Evolutionary conservation across 1,140 invertebrate genomes (phyloP).

Genomic region (Bombus huntii): DNA sequence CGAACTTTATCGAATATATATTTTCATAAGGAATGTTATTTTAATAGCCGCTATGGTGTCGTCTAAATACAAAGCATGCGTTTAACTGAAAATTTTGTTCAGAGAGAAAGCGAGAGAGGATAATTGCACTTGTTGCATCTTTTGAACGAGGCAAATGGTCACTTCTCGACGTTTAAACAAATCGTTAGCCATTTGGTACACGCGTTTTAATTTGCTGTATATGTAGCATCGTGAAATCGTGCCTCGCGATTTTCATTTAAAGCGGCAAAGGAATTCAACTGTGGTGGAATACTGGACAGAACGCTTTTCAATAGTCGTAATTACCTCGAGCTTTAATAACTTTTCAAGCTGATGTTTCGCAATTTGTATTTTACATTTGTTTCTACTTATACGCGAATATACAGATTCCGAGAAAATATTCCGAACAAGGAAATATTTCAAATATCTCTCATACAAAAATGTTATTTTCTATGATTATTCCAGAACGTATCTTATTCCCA

Average conservation of each 20-base stretch:
- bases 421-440: no score
- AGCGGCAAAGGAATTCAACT: neutral
- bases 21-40: neutral
- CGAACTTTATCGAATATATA: no score
- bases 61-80: neutral
- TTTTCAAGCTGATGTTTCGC: neutral
- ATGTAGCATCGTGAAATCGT: neutral
- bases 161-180: neutral
- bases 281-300: no score
- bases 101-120: neutral
- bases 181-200: neutral
- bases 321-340: neutral
- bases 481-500: neutral
- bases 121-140: constrained; percentile 35
- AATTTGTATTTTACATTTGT: no score
- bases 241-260: neutral
- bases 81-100: neutral
- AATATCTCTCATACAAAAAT: no score
- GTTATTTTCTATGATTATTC: neutral
- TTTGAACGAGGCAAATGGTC: neutral
- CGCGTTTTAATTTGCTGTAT: neutral
- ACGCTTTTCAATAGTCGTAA: neutral
- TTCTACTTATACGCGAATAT: no score
- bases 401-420: no score
- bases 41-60: neutral